phyloP scores from a whole-genome alignment of 2,797 vertebrate genomes.

The Psittacula derbiana region DNA sequence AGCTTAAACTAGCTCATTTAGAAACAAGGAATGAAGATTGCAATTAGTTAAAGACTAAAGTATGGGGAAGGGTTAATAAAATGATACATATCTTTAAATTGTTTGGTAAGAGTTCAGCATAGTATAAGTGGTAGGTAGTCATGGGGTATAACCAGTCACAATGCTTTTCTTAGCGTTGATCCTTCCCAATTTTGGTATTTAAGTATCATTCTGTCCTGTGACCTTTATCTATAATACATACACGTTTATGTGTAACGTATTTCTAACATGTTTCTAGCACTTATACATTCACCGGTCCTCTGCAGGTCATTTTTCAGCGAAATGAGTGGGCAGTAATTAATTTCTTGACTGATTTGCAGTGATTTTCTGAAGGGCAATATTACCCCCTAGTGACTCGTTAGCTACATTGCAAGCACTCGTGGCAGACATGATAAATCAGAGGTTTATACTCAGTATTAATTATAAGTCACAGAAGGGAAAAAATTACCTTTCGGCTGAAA shows the following conservation, averaged over 20 bases:
- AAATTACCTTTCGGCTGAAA: background rate
- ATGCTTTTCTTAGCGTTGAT: background rate
- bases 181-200: background rate
- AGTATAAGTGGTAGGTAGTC: background rate
- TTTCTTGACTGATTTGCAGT: background rate
- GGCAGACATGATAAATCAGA: background rate
- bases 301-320: background rate
- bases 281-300: background rate
- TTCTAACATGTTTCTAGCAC: background rate
- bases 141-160: background rate
- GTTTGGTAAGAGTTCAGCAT: background rate
- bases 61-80: background rate
- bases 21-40: background rate
- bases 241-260: background rate
- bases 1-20: background rate
- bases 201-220: background rate
- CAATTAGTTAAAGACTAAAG: background rate
- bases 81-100: background rate
- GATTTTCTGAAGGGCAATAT: background rate
- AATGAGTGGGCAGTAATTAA: background rate
- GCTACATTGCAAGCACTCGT: background rate
- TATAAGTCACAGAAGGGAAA: background rate
- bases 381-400: background rate
- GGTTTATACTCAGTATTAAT: background rate
- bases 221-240: accelerated